Base-by-base conservation (phyloP, 1,140 invertebrate species). In the Drosophila bocki region DNA sequence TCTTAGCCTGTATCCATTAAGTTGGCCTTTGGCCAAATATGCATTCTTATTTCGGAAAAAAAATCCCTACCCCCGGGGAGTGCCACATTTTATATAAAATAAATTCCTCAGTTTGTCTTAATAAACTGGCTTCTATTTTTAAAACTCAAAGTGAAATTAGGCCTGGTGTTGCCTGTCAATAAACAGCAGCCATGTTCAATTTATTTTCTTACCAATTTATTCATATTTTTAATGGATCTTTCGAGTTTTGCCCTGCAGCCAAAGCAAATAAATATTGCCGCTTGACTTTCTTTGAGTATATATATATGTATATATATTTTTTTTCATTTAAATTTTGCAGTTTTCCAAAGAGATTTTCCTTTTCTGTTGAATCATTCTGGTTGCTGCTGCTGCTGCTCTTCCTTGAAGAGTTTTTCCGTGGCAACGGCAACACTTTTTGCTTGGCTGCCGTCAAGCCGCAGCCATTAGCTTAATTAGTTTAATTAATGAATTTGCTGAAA, bases 381-480 rank as follows among this genome's bases (percentile, higher is more conserved):
- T 22, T 22, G 22, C 29, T 33, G n/a, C 33, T 51, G 48, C 15
- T 33, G 50, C 6, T 51, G 29, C 29, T 17, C 9, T 29, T 33
- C 29, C 48, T 56, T 50, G 53, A 41, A 32, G 37, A 39, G 53
- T 41, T 41, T 61, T 74, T 41, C 33, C 69, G 13, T 47, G 69
- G 69, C 71, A 75, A 75, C 58, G 44, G 19, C 37, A 57, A 57
- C 42, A 75, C 50, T 75, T 75, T 74, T 74, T 75, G 65, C 64
- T 33, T 39, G 53, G 39, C 51, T 60, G 75, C 63, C 44, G 70
- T 60, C 70, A 74, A 48, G 64, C 51, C 63, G 58, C 75, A 77
- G 74, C 64, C 75, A 78, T 78, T 78, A 78, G 75, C 75, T 70
- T 70, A 78, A 70, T 74, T 78, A 62, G 64, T 77, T 78, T 78